These are phyloP conservation scores for Drosophila baimaii DNA, from an alignment of 1,140 invertebrate genomes.

Conservation along the genomic window DNA sequence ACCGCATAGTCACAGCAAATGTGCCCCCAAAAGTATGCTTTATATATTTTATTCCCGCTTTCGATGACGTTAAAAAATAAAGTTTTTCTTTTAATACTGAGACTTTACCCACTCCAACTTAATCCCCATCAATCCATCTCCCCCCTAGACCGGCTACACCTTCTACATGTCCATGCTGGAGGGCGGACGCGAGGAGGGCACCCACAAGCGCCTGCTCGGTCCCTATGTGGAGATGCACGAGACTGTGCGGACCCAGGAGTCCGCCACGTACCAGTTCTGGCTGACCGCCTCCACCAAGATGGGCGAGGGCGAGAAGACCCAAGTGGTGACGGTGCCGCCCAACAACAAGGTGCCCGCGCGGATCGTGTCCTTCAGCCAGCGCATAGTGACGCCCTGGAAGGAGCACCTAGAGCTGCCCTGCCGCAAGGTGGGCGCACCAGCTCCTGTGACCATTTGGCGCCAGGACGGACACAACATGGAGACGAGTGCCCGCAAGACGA, in stretches of 20 bases:
- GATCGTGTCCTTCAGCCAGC: slow-evolving; percentile 92
- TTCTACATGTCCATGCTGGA: slow-evolving; percentile 92
- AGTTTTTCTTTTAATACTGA: no score
- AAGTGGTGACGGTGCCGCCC: slow-evolving; percentile 90
- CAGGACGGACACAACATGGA: slow-evolving; percentile 89
- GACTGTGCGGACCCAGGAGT: slow-evolving; percentile 89
- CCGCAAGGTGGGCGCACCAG: slow-evolving; percentile 91
- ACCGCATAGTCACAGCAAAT: no score
- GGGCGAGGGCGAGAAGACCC: slow-evolving; percentile 91
- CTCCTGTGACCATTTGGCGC: slow-evolving; percentile 90
- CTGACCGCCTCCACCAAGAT: slow-evolving; percentile 91
- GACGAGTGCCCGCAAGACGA: slow-evolving; percentile 88
- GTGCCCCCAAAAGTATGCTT: no score
- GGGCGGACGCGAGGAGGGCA: slow-evolving; percentile 89
- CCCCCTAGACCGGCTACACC: slow-evolving; percentile 87
- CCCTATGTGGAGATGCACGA: slow-evolving; percentile 89
- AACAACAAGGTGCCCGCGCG: slow-evolving; percentile 92
- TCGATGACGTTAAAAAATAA: no score
- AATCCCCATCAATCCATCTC: no score
- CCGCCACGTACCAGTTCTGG: slow-evolving; percentile 92
- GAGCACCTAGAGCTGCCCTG: slow-evolving; percentile 92
- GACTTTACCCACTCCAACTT: no score
- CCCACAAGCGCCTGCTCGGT: slow-evolving; percentile 88
- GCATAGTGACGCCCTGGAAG: slow-evolving; percentile 93
- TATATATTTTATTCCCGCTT: no score